Percentiles rank a stretch among this genome's conserved stretches.
These are phyloP conservation scores for Phoenicopterus ruber DNA, from an alignment of 2,113 vertebrate species.

Conservation along the genomic window DNA sequence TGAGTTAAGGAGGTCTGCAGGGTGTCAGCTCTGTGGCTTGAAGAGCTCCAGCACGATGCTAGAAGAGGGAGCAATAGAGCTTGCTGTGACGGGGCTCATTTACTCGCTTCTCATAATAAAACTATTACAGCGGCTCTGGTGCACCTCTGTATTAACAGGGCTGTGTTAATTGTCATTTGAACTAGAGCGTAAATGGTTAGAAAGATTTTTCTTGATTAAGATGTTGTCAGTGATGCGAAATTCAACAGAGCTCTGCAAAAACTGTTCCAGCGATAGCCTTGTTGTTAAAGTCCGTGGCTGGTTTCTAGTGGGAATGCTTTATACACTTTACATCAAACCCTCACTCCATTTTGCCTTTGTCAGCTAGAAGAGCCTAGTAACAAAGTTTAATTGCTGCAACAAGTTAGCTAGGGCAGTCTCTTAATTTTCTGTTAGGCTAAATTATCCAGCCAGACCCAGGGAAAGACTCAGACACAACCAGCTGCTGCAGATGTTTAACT, in stretches of 20 bases:
- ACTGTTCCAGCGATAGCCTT: neutral
- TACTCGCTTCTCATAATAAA: neutral
- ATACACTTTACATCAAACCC: neutral
- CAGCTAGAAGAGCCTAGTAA: neutral
- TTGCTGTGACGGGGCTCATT: slow-evolving; percentile 15
- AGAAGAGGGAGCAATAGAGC: neutral
- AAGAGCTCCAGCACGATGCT: neutral
- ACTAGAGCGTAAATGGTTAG: neutral
- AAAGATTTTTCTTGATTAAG: slow-evolving; percentile 32
- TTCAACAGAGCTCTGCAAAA: neutral
- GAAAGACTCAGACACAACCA: neutral
- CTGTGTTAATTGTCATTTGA: slow-evolving; percentile 17
- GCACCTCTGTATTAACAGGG: neutral
- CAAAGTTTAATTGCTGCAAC: neutral
- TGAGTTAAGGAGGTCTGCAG: neutral
- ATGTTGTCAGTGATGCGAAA: neutral
- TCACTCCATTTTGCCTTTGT: neutral
- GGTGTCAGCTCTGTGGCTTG: neutral
- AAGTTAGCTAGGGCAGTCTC: neutral
- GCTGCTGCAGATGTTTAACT: neutral
- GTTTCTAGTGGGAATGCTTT: neutral
- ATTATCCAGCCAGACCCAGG: neutral
- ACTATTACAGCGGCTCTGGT: neutral
- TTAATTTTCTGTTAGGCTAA: neutral
- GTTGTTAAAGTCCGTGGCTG: neutral